Evolutionary conservation across 2,113 vertebrate genomes (phyloP), one percentile per base, ranked within the genome.

Genomic region (Nipponia nippon): DNA sequence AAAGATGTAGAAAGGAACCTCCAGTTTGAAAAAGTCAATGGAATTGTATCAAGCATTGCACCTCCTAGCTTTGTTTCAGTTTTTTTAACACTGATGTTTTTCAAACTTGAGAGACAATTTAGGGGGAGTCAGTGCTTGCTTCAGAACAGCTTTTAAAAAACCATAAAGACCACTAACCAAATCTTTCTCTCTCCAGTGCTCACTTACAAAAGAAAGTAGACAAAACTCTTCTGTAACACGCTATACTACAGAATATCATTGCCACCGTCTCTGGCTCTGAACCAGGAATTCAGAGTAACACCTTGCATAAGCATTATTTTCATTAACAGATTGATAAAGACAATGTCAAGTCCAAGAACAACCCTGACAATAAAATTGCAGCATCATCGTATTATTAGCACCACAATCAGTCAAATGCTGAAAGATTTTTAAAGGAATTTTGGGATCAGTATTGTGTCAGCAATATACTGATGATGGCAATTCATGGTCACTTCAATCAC

Each of bases 261-360:
- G 65, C 84, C 75, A 52, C 78, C 67, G 16, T 76, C 83, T 40
- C 85, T 96, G 92, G 92, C 94, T 94, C 47, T 10, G 9, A 80
- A 93, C 62, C 96, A 96, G 81, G 65, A 95, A 87, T 92, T 61
- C 71, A 86, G 21, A 93, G 73, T 67, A 91, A 76, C 42, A 58
- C 75, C 91, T 97, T 95, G 69, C 85, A 89, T 90, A 97, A 97
- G 91, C 92, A 79, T 84, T 95, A 92, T 93, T 95, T 96, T 97
- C 97, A 95, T 97, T 96, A 97, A 88, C 85, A 92, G 93, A 96
- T 92, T 97, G 96, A 93, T 86, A 96, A 93, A 97, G 93, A 92
- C 90, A 96, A 93, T 93, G 78, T 94, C 92, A 95, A 95, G 86
- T 47, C 85, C 81, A 91, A 97, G 97, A 97, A 96, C 81, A 95